Evolutionary conservation across 2,797 vertebrate species (phyloP), one percentile per base, ranked within the genome.

Genomic region (Phalloptychus januarius): DNA sequence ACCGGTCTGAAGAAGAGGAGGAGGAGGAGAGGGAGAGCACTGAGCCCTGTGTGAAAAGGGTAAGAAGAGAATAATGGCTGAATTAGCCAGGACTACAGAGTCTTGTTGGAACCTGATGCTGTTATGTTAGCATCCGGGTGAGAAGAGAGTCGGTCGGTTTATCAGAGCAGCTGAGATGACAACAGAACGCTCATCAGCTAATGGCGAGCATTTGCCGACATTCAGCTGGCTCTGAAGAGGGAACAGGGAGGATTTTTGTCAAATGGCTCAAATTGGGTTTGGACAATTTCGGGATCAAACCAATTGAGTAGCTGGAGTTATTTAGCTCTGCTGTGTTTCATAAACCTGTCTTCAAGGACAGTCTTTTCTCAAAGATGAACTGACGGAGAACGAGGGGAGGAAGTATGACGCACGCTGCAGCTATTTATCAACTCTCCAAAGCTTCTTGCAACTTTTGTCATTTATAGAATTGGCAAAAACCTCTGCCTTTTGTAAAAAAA

Each of bases 1-100:
- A 78, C 80, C 72, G 92, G 92, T 92, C 81, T 93, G 85, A 92
- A 93, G 89, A 96, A 94, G 93, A 94, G 93, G 96, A 96, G 94
- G 96, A 95, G 52, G 90, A 95, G 61, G 61, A 70, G 86, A 91
- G 88, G 75, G 89, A 95, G 69, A 94, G 87, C 78, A 88, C 93
- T 2, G 93, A 93, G 23, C 72, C 88, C 28, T 93, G 93, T 77
- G 79, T 92, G 72, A 96, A 93, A 86, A 94, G 96, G 96, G 96
- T 96, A 96, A 97, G 95, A 74, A 20, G 8, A 67, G 36, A 75
- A 38, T 2, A 50, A 25, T 54, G 50, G 67, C 36, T 28, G n/a
- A 8, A 44, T 75, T 69, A 72, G 70, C 67, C 16, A 31, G 71
- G 42, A 4, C 80, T 31, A 45, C 10, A 50, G 70, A 18, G 5